Percentiles rank a stretch among this genome's conserved stretches.
Evolutionary conservation across 1,140 invertebrate species (phyloP).

Genomic region (Aphidius ervi): DNA sequence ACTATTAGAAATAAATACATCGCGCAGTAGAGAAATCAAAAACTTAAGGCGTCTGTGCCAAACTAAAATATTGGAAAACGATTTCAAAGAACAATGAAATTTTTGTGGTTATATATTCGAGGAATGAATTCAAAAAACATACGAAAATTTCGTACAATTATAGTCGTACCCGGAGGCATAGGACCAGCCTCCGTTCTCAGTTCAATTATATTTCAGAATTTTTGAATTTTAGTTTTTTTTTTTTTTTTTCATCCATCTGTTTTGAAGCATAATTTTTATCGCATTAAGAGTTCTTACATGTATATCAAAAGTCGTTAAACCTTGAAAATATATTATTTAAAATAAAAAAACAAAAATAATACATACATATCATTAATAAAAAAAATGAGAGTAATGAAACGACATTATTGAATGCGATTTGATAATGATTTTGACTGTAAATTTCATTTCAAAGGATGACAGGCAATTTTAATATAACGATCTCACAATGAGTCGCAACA

Average conservation of each 20-base stretch:
- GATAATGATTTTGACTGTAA: too few relatives aligned
- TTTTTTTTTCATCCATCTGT: too few relatives aligned
- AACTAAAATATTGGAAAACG: constrained; percentile 6
- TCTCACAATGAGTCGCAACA: neutral
- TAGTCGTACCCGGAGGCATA: neutral
- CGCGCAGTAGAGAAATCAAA: constrained; percentile 6
- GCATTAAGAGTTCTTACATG: too few relatives aligned
- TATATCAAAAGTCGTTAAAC: too few relatives aligned
- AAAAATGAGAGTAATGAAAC: too few relatives aligned
- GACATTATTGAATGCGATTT: too few relatives aligned
- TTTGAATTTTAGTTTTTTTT: too few relatives aligned
- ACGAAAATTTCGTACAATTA: constrained; percentile 15
- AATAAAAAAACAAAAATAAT: neutral
- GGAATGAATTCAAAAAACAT: constrained; percentile 3
- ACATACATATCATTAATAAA: neutral
- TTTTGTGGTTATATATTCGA: constrained; percentile 10
- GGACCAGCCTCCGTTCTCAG: neutral
- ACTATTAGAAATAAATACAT: constrained; percentile 4
- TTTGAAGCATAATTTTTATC: too few relatives aligned
- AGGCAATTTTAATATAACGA: neutral
- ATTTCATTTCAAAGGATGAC: too few relatives aligned
- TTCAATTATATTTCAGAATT: constrained; percentile 3
- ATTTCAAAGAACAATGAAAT: constrained; percentile 27
- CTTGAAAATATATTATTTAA: neutral
- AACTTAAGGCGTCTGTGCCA: neutral